Evolutionary conservation across 2,888 invertebrate species (phyloP), one percentile per base, ranked within the genome.

Genomic region (Spodoptera exigua): DNA sequence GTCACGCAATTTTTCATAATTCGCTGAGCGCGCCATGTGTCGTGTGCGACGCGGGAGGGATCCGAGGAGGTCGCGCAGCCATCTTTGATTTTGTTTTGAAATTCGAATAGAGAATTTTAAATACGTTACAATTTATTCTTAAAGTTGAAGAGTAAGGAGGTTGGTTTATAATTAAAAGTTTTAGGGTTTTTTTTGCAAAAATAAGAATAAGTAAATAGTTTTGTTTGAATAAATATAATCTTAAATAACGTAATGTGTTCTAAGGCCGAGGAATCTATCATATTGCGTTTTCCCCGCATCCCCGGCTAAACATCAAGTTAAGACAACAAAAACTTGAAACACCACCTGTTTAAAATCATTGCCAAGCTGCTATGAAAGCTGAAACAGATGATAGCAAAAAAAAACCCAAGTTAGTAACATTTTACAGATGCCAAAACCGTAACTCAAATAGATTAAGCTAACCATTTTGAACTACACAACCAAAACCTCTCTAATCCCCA

Each of bases 1-100:
- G 74, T 74, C 74, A 75, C 75, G 77, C 72, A 57, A 77, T 66
- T 76, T n/a, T 76, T 77, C 47, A 77, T 73, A 77, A 70, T 74
- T 76, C 75, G 70, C 13, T 65, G 77, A 60, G 69, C 60, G 48
- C 62, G 39, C 68, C 76, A 76, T 73, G 58, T 77, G 76, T 47
- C 18, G 18, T 49, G 34, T 2, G 17, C 72, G 40, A 51, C 45
- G 76, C 77, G 75, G 76, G 76, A 76, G 77, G 48, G 66, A 49
- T 39, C 45, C 43, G 57, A 67, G 74, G 77, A 70, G 77, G 78
- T 77, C 75, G 17, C 51, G n/a, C 27, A 27, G 67, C 58, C 73
- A 70, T 76, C 39, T 72, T 69, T 54, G 60, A 72, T 69, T 72
- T 66, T 58, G 37, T 39, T 34, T 35, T 39, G 2, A 70, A 37